Percentiles rank a stretch among this genome's conserved stretches.
Conservation (phyloP, 2,113 vertebrate genomes). For the Amphilophus citrinellus region DNA sequence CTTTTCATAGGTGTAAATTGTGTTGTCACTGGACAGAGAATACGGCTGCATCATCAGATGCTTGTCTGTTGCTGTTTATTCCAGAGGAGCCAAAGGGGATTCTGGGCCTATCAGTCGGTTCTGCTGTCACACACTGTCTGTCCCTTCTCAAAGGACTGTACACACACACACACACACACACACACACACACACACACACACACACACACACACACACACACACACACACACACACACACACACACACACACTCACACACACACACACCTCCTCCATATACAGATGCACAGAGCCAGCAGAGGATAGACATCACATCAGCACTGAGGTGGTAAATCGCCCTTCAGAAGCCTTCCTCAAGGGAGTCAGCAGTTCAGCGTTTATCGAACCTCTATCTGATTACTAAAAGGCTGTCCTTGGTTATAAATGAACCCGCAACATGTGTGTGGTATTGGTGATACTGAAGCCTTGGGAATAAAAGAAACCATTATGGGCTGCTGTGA, state of each 20-base stretch:
- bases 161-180: background rate
- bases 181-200: background rate
- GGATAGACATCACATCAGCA: slow-evolving; percentile 74
- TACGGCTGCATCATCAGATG: slow-evolving; percentile 26
- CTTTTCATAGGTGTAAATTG: slow-evolving; percentile 46
- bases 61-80: slow-evolving; percentile 28
- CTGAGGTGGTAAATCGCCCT: slow-evolving; percentile 78
- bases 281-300: slow-evolving; percentile 57
- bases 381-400: slow-evolving; percentile 80
- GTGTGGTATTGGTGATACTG: slow-evolving; percentile 47
- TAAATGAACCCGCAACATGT: slow-evolving; percentile 72
- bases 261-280: slow-evolving; percentile 14
- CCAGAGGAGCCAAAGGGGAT: slow-evolving; percentile 18
- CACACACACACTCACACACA: background rate
- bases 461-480: slow-evolving; percentile 53
- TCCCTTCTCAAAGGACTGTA: slow-evolving; percentile 33
- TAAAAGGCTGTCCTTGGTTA: slow-evolving; percentile 74
- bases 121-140: slow-evolving; percentile 43
- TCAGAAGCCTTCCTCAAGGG: slow-evolving; percentile 74
- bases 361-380: slow-evolving; percentile 75
- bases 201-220: background rate
- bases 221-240: background rate
- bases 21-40: slow-evolving; percentile 38
- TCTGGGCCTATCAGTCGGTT: slow-evolving; percentile 47
- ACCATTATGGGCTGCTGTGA: slow-evolving; percentile 53